Percentiles rank a stretch among this genome's conserved stretches.
These are phyloP conservation scores for Drosophila bipectinata DNA, from an alignment of 1,140 invertebrate genomes.

Conservation along the genomic window DNA sequence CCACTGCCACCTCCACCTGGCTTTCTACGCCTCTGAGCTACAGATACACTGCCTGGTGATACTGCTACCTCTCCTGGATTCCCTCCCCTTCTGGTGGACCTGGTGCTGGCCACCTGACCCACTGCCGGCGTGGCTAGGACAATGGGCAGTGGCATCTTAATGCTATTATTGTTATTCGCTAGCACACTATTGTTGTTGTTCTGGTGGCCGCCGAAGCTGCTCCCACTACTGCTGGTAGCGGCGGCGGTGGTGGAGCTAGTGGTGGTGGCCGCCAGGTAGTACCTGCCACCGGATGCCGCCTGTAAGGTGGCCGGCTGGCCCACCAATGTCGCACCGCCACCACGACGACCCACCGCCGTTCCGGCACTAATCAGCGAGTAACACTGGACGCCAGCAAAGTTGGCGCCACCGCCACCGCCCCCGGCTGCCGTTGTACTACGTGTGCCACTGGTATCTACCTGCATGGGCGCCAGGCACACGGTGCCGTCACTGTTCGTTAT, in stretches of 20 bases:
- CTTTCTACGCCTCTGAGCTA: slow-evolving; percentile 16
- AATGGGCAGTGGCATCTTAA: slow-evolving; percentile 59
- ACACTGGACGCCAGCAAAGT: slow-evolving; percentile 18
- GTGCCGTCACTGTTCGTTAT: slow-evolving; percentile 90
- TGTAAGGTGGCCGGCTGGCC: slow-evolving; percentile 38
- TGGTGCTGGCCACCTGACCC: slow-evolving; percentile 13
- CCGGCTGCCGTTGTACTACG: background rate
- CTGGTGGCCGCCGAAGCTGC: background rate
- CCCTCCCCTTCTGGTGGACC: slow-evolving; percentile 25
- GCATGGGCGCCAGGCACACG: slow-evolving; percentile 92
- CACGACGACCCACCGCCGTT: slow-evolving; percentile 15
- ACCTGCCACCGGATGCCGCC: slow-evolving; percentile 35
- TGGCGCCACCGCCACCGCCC: slow-evolving; percentile 13
- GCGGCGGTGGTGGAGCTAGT: slow-evolving; percentile 18
- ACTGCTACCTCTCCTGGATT: background rate
- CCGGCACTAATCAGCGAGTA: slow-evolving; percentile 47
- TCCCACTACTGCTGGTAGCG: slow-evolving; percentile 1
- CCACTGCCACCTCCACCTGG: background rate
- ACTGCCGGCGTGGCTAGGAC: slow-evolving; percentile 39
- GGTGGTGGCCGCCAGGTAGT: slow-evolving; percentile 37
- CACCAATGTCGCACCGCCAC: slow-evolving; percentile 15
- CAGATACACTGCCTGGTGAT: background rate
- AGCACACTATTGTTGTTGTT: slow-evolving; percentile 48
- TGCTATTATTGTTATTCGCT: slow-evolving; percentile 50
- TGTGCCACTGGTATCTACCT: slow-evolving; percentile 85